Conservation (phyloP, 2,797 vertebrate species). For the Halcyon chelicuti region DNA sequence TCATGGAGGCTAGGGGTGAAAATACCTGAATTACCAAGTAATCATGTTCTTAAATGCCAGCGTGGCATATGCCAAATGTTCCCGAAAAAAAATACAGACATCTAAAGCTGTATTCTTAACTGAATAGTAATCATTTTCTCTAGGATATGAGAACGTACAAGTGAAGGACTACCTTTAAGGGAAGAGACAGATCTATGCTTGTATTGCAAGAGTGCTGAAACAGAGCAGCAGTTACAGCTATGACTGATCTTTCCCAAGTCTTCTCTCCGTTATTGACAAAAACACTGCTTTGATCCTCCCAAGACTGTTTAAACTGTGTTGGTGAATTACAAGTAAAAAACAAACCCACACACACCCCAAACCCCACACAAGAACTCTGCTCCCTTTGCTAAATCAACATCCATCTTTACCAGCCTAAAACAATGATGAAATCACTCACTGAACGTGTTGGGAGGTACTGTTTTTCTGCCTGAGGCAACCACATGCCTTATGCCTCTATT, state of each 20-base stretch:
- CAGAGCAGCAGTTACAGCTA: background rate
- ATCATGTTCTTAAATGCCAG: background rate
- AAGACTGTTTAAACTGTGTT: background rate
- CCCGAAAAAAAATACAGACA: background rate
- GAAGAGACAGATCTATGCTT: background rate
- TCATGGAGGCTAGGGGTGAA: background rate
- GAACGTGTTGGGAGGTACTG: background rate
- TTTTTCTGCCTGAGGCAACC: background rate
- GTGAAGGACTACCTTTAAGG: background rate
- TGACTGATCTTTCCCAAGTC: background rate
- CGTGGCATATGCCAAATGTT: background rate
- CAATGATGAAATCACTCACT: background rate
- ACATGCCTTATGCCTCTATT: background rate
- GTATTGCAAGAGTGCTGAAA: background rate
- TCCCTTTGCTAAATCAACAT: background rate
- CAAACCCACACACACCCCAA: background rate
- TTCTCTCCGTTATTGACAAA: background rate
- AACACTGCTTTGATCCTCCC: constrained; percentile 33
- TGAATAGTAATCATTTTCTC: background rate
- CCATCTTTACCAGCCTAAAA: background rate
- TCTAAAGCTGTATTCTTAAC: background rate
- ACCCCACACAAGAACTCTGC: background rate
- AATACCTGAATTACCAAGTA: background rate
- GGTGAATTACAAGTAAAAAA: background rate
- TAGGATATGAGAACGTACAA: background rate